phyloP scores from a whole-genome alignment of 2,797 vertebrate genomes.

The Eidolon dupreanum region DNA sequence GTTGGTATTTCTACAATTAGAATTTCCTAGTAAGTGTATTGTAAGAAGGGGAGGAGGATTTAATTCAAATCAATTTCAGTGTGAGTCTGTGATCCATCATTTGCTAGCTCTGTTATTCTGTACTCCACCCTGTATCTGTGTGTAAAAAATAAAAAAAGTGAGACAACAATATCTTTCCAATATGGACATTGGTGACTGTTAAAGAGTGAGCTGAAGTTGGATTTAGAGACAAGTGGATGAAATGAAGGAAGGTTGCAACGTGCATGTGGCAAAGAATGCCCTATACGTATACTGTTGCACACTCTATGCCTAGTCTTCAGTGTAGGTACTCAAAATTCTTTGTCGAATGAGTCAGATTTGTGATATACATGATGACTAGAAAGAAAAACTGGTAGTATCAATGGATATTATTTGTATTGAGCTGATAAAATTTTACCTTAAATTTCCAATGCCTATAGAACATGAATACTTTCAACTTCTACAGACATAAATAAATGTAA shows the following conservation, averaged over 20 bases:
- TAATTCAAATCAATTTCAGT: not conserved
- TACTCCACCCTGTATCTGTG: not conserved
- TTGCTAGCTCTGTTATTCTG: not conserved
- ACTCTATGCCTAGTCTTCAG: not conserved
- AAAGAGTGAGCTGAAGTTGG: not conserved
- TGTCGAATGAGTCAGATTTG: not conserved
- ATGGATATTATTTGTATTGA: not conserved
- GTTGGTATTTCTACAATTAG: not conserved
- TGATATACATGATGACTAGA: not conserved
- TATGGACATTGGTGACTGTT: not conserved
- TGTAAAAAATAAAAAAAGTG: not conserved
- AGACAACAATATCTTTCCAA: not conserved
- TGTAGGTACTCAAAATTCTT: not conserved
- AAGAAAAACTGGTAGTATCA: not conserved
- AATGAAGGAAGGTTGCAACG: not conserved
- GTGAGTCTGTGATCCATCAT: not conserved
- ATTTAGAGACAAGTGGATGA: not conserved
- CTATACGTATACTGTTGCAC: accelerated
- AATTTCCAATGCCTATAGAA: not conserved
- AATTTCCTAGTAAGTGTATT: not conserved
- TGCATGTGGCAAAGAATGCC: not conserved
- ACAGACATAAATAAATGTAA: not conserved
- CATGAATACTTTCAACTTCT: not conserved
- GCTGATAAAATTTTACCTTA: not conserved
- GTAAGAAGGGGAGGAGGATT: not conserved